Base-by-base conservation (phyloP, 2,888 invertebrate genomes). In the Leucophora obtusa region DNA sequence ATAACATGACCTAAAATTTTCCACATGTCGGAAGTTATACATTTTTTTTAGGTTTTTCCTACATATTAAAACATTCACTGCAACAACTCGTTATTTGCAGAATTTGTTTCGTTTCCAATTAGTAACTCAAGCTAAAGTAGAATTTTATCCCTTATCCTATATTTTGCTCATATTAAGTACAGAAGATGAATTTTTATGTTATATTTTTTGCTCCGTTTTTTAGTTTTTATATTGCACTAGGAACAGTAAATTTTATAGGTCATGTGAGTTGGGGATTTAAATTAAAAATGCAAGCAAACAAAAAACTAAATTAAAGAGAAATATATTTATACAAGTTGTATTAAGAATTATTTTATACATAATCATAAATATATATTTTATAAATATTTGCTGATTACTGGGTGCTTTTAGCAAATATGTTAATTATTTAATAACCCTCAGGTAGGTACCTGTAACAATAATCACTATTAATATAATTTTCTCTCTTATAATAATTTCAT, bases 91-190 rank as follows among this genome's bases (percentile, higher is more conserved):
- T 56, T 56, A 28, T 28, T 10, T 15, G n/a, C 4, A 18, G n/a
- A n/a, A 47, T n/a, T 6, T 60, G 62, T 33, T 69, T 69, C 69
- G 47, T 59, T 77, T 71, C 54, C 77, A 77, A 77, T 77, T 77
- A 77, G 71, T 70, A 77, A 77, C 65, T 38, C 59, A 66, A 71
- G 47, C 77, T 77, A 51, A 70, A 70, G 56, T 60, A 71, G 65
- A 62, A 62, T 59, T 71, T 54, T 58, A 47, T 53, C 21, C 63
- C 43, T 17, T 43, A 43, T 62, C 17, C 53, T 58, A 77, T 15
- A 65, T 70, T 28, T 51, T 65, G 11, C 38, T 63, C 21, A 14
- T 50, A 60, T 56, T 74, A 33, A 24, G 2, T 28, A 56, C 58
- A 65, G 11, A 17, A 54, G 15, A 54, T 54, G 53, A 10, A 17